Evolutionary conservation across 1,140 invertebrate genomes (phyloP), one percentile per base, ranked within the genome.

Genomic region (Drosophila leontia): DNA sequence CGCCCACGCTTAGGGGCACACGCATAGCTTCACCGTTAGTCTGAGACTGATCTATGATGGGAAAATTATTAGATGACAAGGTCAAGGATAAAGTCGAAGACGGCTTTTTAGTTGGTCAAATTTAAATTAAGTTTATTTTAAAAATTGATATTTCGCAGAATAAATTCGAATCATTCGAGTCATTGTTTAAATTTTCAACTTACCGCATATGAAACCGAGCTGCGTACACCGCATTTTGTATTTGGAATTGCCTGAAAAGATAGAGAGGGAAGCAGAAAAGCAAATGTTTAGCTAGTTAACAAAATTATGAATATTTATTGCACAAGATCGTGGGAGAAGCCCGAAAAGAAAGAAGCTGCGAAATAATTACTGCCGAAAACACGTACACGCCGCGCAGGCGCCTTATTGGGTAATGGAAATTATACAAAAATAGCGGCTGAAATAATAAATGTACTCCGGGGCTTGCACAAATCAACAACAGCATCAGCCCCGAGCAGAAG

Each of bases 271-370:
- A 61, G 62, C 56, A 34, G 47, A 51, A 56, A 64, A 50, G 61
- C n/a, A 44, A 75, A 55, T 48, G 39, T 53, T 80, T 78, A 75
- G 70, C 70, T 76, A 70, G 62, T 82, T 79, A 82, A 61, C 55
- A 75, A 85, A 86, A 87, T 75, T 82, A 87, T 87, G 70, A 86
- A 88, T 88, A 88, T 88, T 87, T 87, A 88, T 88, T 88, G 50
- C 84, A 58, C 53, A 68, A 88, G 53, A 67, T 69, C 80, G 83
- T 83, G 80, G 75, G 83, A 72, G 70, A 87, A 65, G 80, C 50
- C 83, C 17, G 60, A 69, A 47, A 23, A 61, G 62, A 42, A 41
- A 57, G 55, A 64, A 71, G 50, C 53, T 65, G 64, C 56, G 61
- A 70, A 71, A 78, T 78, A 78, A 78, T 78, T 78, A 58, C 61